Base-by-base conservation (phyloP, 2,888 invertebrate species). In the Drosophila differens region DNA sequence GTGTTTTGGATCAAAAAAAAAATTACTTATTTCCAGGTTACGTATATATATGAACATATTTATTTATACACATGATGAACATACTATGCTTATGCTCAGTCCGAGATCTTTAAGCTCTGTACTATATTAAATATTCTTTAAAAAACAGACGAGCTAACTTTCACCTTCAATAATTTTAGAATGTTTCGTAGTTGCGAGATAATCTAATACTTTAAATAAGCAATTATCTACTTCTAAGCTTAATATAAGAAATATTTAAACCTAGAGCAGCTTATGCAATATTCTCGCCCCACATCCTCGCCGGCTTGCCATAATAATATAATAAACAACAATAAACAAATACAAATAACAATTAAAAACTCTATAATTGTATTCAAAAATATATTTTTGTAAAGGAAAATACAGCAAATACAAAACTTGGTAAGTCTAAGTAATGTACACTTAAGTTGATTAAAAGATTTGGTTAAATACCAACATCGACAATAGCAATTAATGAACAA, bases 301-400 rank as follows among this genome's bases (percentile, higher is more conserved):
- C 12, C 25, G n/a, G 25, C 55, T 35, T 44, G 30, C 44, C 25
- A 25, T 47, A 33, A 69, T 19, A 58, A 58, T 37, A 59, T 4
- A 61, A n/a, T n/a, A 25, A 35, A n/a, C n/a, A 30, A 33, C 16
- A 41, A 41, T 55, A 37, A 10, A 49, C 33, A 12, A 33, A 12
- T 4, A 33, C 33, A 33, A 61, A 54, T 33, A 12, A 14, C 14
- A 35, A 62, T 68, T 61, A 65, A 58, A 74, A 68, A 69, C 37
- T 49, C 33, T 68, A 70, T 28, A 80, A 49, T 68, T 84, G 81
- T 79, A 78, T 82, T 74, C 74, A 80, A 78, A 82, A 78, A 76
- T 85, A 87, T 87, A 85, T 89, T 87, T 87, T 87, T 89, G 87
- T 87, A 87, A 85, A 87, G 76, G 78, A 87, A 87, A 89, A 89